phyloP scores from a whole-genome alignment of 23 tunicate genomes.

The Trididemnum clinides region DNA sequence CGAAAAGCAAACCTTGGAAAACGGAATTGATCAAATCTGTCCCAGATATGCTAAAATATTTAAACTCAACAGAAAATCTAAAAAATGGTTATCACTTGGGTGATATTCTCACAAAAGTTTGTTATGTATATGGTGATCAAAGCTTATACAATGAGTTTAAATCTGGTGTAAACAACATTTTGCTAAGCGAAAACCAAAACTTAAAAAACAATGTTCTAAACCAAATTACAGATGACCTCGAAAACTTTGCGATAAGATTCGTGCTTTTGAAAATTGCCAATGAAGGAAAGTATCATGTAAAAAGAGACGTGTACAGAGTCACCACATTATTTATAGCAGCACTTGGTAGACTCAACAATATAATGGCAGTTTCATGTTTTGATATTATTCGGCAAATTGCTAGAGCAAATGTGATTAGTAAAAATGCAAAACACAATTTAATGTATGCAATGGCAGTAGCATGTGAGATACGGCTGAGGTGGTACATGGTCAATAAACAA shows the following conservation, averaged over 20 bases:
- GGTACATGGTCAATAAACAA: background rate
- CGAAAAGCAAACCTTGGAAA: background rate
- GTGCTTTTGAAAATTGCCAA: background rate
- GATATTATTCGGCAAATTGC: background rate
- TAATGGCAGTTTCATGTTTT: background rate
- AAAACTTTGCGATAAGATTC: background rate
- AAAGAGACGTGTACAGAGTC: background rate
- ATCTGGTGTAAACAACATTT: background rate
- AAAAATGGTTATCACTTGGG: conserved; percentile 32
- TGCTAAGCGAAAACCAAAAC: background rate
- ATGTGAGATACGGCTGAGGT: background rate
- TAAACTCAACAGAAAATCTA: background rate
- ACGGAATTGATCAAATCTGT: conserved; percentile 29
- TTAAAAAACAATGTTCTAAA: background rate
- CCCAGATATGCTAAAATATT: conserved; percentile 5
- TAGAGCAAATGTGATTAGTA: background rate
- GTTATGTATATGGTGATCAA: conserved; percentile 30
- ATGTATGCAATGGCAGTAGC: background rate
- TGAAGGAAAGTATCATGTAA: background rate
- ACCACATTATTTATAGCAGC: background rate
- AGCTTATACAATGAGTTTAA: background rate
- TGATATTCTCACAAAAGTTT: too few relatives aligned
- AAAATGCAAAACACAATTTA: background rate
- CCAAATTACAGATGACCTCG: background rate
- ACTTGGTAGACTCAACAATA: background rate